Base-by-base conservation (phyloP, 2,797 vertebrate genomes). In the Typhlichthys eigenmanni region DNA sequence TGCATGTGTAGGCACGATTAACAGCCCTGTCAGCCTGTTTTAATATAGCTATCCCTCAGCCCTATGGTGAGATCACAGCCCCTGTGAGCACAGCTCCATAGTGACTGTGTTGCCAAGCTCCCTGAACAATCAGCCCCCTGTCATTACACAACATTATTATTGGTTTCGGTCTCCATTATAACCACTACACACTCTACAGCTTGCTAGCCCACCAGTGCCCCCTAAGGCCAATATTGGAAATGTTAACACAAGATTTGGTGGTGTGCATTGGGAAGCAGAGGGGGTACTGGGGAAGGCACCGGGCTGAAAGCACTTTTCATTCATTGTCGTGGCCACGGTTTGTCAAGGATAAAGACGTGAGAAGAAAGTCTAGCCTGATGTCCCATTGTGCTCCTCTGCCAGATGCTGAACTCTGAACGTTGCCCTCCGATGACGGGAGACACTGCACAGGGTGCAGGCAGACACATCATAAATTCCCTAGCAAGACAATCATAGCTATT, bases 281-380 rank as follows among this genome's bases (percentile, higher is more conserved):
- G 77, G 75, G 69, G 85, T 88, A 82, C 71, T 58, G 69, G 73
- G 69, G 79, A 78, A 82, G 74, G 45, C 24, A 46, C 24, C 55
- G 77, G 76, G 79, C 78, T 72, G 72, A 90, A 48, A 70, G 81
- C 71, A 68, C 79, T 87, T 85, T 87, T 87, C 78, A 83, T 86
- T 89, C 83, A 90, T 89, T 90, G 85, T 87, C 73, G 87, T 74
- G 68, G 79, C 79, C 68, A 81, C 72, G 71, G 76, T 79, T 83
- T 84, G 85, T 90, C 86, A 85, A 86, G 83, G 7, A 38, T 58
- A 9, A 61, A 2, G 75, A 89, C 85, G 79, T 86, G 85, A 87
- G 65, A 54, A 52, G 85, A 87, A 85, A 88, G 80, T 73, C 71
- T 87, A 89, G 79, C 53, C 52, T 47, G 46, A 65, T 43, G 57